phyloP scores from a whole-genome alignment of 2,888 invertebrate species.

The Cordilura impudica region DNA sequence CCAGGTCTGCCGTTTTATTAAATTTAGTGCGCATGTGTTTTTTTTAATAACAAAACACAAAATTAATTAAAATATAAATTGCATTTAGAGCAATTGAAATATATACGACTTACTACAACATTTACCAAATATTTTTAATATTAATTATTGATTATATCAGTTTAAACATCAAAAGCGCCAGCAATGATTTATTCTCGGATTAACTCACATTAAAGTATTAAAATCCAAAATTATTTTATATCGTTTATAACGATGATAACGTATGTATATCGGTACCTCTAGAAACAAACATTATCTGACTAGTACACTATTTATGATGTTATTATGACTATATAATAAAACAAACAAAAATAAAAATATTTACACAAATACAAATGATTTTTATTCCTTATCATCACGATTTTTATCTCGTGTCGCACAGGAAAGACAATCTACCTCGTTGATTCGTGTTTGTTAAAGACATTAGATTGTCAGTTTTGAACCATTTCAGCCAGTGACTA shows the following conservation, averaged over 20 bases:
- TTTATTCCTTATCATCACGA: conserved; percentile 40
- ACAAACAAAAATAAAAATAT: conserved; percentile 22
- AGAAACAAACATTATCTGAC: neutral
- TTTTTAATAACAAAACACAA: no score
- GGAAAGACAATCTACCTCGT: conserved; percentile 13
- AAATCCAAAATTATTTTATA: neutral
- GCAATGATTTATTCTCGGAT: no score
- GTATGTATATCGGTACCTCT: no score
- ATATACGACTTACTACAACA: no score
- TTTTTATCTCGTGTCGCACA: conserved; percentile 51
- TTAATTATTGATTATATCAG: no score
- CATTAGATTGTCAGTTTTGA: neutral
- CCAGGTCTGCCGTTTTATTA: no score
- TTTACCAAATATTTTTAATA: no score
- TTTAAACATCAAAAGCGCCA: no score
- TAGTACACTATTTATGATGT: neutral
- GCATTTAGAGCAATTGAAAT: no score
- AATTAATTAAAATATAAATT: no score
- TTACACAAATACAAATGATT: conserved; percentile 10
- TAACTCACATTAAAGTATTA: neutral
- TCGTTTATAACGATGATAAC: no score
- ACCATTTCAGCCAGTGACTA: neutral
- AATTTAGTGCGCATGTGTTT: no score
- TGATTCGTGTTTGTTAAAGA: neutral
- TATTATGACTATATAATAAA: neutral